A percentile compares a stretch with the other conserved stretches of the same genome.
These are phyloP conservation scores for Syngnathus acus DNA, from an alignment of 2,797 vertebrate genomes.

Conservation along the genomic window DNA sequence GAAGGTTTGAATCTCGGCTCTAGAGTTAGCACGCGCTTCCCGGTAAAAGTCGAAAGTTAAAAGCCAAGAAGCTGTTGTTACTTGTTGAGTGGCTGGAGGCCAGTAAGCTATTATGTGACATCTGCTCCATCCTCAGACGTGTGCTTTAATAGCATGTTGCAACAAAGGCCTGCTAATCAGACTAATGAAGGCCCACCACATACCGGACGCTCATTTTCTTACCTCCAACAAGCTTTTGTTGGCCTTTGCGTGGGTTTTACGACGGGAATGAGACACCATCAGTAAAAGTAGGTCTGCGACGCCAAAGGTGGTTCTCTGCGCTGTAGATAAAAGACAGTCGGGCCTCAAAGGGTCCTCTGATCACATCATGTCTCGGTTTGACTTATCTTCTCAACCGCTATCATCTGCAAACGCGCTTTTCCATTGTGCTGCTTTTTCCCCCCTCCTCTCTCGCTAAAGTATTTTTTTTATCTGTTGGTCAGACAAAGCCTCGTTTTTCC, in stretches of 20 bases:
- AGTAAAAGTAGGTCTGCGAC: conserved; percentile 33
- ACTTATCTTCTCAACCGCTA: conserved; percentile 19
- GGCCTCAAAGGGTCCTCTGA: conserved; percentile 55
- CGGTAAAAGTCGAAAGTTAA: neutral
- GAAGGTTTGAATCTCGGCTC: neutral
- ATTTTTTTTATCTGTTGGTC: conserved; percentile 34
- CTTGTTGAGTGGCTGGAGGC: conserved; percentile 57
- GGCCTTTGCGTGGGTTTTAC: conserved; percentile 13
- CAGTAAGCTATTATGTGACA: conserved; percentile 64
- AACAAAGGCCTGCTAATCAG: conserved; percentile 59
- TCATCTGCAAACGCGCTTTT: conserved; percentile 31
- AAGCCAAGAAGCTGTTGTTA: conserved; percentile 52
- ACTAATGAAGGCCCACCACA: conserved; percentile 31
- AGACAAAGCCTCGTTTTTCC: conserved; percentile 55
- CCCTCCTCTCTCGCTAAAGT: conserved; percentile 15
- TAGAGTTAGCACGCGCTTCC: conserved; percentile 14
- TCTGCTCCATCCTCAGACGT: conserved; percentile 60
- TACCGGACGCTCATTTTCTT: conserved; percentile 41
- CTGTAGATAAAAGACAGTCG: conserved; percentile 58
- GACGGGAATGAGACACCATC: conserved; percentile 10
- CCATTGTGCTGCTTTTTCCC: neutral
- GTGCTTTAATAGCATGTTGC: conserved; percentile 63
- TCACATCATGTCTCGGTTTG: conserved; percentile 44
- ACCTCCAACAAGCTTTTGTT: conserved; percentile 5
- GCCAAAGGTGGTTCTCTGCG: conserved; percentile 40